phyloP scores from a whole-genome alignment of 2,888 invertebrate genomes.

The Nebria brevicollis region DNA sequence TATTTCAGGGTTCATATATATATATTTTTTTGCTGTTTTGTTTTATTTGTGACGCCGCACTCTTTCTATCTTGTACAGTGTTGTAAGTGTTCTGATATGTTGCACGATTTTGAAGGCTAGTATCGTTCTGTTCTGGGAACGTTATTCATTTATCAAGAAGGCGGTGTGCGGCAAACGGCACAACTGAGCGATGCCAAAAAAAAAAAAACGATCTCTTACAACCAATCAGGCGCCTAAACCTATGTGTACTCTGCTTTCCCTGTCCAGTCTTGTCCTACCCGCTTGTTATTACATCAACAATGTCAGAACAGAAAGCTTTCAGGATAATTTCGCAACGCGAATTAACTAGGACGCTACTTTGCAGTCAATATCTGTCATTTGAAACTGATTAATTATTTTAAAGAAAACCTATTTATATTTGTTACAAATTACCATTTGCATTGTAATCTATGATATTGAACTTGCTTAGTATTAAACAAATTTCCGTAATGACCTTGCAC shows the following conservation, averaged over 20 bases:
- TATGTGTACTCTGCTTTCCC: neutral
- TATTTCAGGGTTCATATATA: neutral
- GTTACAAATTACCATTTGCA: too few species aligned
- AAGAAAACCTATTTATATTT: too few species aligned
- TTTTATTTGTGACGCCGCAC: neutral
- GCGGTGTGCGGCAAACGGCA: constrained; percentile 23
- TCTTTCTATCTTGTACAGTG: constrained; percentile 1
- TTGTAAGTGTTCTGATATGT: constrained; percentile 3
- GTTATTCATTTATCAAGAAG: constrained; percentile 46
- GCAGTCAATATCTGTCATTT: too few species aligned
- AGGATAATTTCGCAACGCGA: constrained; percentile 15
- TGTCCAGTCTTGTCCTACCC: neutral
- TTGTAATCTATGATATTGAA: too few species aligned
- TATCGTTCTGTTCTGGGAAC: constrained; percentile 34
- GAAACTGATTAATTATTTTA: too few species aligned
- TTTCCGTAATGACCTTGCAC: too few species aligned
- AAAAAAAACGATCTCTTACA: constrained; percentile 23
- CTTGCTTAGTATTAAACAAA: too few species aligned
- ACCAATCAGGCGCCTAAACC: constrained; percentile 15
- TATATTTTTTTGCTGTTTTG: neutral
- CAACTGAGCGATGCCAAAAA: constrained; percentile 31
- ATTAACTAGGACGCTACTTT: neutral
- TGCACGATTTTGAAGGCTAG: neutral
- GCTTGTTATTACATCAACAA: neutral
- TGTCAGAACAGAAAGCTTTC: neutral